Evolutionary conservation across 2,888 invertebrate genomes (phyloP).

Genomic region (Deroplatys truncata): DNA sequence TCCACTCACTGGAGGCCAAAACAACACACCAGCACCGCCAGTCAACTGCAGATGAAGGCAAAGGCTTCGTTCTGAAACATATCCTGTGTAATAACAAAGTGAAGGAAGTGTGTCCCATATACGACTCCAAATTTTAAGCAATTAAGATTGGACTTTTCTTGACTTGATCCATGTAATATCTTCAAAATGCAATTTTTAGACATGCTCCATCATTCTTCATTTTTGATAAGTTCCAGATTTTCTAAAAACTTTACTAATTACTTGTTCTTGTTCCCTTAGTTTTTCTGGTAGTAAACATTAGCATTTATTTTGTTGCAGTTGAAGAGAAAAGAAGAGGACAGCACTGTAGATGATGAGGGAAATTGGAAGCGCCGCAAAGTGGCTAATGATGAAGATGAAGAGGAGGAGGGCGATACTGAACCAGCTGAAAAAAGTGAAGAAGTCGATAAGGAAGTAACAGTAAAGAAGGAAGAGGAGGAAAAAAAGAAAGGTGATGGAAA

Average conservation of each 20-base stretch:
- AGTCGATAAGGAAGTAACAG: conserved; percentile 37
- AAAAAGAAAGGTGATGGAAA: conserved; percentile 28
- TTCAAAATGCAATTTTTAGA: too few relatives aligned
- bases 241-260: background rate
- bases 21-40: too few relatives aligned
- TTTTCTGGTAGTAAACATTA: background rate
- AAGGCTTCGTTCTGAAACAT: too few relatives aligned
- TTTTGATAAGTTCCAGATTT: too few relatives aligned
- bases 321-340: conserved; percentile 33
- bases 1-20: too few relatives aligned
- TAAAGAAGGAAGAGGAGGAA: conserved; percentile 28
- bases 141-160: too few relatives aligned
- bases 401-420: conserved; percentile 36
- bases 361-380: conserved; percentile 26
- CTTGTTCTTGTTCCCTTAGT: background rate
- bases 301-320: background rate
- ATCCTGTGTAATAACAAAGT: too few relatives aligned
- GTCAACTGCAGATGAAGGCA: too few relatives aligned
- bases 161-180: too few relatives aligned
- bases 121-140: too few relatives aligned
- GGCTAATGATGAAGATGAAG: conserved; percentile 31
- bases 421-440: conserved; percentile 43
- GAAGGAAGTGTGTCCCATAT: too few relatives aligned
- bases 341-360: conserved; percentile 32
- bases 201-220: too few relatives aligned